These are phyloP conservation scores for Paratrypauchen microcephalus DNA, from an alignment of 2,797 vertebrate genomes.

Conservation along the genomic window DNA sequence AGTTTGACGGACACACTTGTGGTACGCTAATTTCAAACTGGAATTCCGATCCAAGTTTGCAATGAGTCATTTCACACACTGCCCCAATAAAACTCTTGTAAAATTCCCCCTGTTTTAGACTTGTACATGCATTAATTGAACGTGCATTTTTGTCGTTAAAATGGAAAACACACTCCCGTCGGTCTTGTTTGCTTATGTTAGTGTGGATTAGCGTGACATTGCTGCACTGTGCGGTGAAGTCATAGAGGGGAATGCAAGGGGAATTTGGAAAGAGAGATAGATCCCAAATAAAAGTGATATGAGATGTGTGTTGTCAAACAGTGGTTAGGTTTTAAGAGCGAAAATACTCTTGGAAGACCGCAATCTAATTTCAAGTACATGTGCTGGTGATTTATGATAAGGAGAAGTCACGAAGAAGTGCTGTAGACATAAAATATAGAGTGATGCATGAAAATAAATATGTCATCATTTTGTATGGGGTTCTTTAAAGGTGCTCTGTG, in stretches of 20 bases:
- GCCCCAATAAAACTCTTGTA: slow-evolving; percentile 40
- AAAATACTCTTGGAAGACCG: neutral
- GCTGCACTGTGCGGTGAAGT: slow-evolving; percentile 26
- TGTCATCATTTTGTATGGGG: too few relatives aligned
- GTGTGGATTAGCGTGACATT: slow-evolving; percentile 43
- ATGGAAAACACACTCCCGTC: slow-evolving; percentile 54
- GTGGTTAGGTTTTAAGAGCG: slow-evolving; percentile 1
- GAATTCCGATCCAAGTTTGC: slow-evolving; percentile 23
- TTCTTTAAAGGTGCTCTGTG: too few relatives aligned
- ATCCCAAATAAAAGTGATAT: slow-evolving; percentile 24
- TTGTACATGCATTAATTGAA: slow-evolving; percentile 46
- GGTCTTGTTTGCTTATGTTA: slow-evolving; percentile 50
- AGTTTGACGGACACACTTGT: slow-evolving; percentile 27
- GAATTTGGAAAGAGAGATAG: slow-evolving; percentile 59
- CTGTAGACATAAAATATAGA: neutral
- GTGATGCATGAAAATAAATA: neutral
- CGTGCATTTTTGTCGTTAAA: slow-evolving; percentile 37
- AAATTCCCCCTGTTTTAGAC: slow-evolving; percentile 54
- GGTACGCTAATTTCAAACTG: slow-evolving; percentile 13
- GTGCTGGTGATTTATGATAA: neutral
- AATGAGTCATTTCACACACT: slow-evolving; percentile 60
- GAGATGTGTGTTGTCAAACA: neutral
- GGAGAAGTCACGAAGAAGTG: neutral
- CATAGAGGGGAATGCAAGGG: slow-evolving; percentile 58
- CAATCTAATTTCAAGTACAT: neutral